Percentiles rank a stretch among this genome's conserved stretches.
Conservation (phyloP, 2,888 invertebrate species). For the Lycaena phlaeas region DNA sequence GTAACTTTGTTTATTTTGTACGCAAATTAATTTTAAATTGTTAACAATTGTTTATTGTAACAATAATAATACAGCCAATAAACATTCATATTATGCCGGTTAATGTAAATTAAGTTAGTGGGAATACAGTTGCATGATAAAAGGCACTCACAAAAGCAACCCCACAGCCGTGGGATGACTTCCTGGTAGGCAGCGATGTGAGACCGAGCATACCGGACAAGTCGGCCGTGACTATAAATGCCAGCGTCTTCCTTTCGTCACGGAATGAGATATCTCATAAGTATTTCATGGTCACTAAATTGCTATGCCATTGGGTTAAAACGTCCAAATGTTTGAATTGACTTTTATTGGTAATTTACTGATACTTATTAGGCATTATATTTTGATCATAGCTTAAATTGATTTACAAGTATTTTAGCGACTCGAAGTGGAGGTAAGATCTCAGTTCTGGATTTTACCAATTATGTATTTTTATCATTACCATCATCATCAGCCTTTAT, state of each 20-base stretch:
- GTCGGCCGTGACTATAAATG: constrained; percentile 12
- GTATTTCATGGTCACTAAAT: background rate
- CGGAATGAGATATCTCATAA: background rate
- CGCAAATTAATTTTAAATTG: no score
- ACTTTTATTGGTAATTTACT: background rate
- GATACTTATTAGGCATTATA: no score
- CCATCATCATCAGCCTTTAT: no score
- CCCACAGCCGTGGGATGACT: constrained; percentile 10
- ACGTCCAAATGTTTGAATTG: background rate
- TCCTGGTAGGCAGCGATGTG: constrained; percentile 17
- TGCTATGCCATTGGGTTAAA: background rate
- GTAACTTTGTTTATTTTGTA: no score
- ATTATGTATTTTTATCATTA: no score
- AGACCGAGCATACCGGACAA: constrained; percentile 14
- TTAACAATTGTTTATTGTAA: no score
- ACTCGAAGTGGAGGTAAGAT: no score
- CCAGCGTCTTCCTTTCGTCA: constrained; percentile 2
- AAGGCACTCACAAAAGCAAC: background rate
- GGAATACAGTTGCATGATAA: constrained; percentile 2
- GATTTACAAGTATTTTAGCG: no score
- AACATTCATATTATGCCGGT: background rate
- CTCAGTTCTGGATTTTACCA: no score
- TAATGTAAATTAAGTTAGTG: background rate
- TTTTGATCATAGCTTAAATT: no score
- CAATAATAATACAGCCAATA: no score